phyloP scores from a whole-genome alignment of 2,797 vertebrate genomes.

The Mus caroli region DNA sequence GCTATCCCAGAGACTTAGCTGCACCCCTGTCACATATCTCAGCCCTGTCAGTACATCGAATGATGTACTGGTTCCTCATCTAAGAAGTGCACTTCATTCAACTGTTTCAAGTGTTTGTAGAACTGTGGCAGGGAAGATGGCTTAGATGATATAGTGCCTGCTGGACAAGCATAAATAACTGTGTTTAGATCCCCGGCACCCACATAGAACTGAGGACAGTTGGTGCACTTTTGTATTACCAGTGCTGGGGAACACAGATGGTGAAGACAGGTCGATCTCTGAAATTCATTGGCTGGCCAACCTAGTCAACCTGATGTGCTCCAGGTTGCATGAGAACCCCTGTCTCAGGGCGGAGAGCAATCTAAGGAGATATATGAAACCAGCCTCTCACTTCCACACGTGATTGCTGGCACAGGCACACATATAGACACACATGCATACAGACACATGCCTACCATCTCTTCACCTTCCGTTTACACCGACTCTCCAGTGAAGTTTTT shows the following conservation, averaged over 20 bases:
- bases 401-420: neutral
- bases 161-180: neutral
- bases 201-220: neutral
- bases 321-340: neutral
- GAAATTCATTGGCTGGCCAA: neutral
- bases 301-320: neutral
- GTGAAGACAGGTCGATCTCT: neutral
- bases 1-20: no score
- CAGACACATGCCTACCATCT: neutral
- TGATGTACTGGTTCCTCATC: neutral
- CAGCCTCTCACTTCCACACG: neutral
- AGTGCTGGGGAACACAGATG: neutral
- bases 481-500: neutral
- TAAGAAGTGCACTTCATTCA: neutral
- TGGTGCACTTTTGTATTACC: neutral
- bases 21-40: neutral
- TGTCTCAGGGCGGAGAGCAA: neutral
- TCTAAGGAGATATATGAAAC: neutral
- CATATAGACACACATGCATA: neutral
- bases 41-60: neutral
- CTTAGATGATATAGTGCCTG: neutral
- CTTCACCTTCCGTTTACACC: neutral
- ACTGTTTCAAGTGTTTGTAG: conserved; percentile 11
- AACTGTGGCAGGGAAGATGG: neutral
- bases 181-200: neutral